Base-by-base conservation (phyloP, 2,888 invertebrate species). In the Magallana nippona region DNA sequence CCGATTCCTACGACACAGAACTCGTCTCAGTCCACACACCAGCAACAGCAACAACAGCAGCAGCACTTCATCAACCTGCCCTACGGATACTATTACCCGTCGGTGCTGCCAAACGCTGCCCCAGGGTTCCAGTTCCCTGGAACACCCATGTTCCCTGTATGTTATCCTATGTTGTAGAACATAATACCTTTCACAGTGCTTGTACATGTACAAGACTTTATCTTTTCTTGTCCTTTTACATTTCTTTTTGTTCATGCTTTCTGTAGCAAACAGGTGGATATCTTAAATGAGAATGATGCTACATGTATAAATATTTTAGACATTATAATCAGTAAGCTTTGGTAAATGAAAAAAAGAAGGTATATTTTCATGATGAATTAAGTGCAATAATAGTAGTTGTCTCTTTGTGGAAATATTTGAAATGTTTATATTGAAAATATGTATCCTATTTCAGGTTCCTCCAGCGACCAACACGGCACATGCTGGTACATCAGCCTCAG, bases 1-100 rank as follows among this genome's bases (percentile, higher is more conserved):
- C 97, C 97, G 79, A 97, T 97, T 89, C 96, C 96, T 84, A 96
- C 96, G 89, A 96, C 96, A 89, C 93, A 93, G 82, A 92, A 92
- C 81, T 91, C 91, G 19, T 91, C 95, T 57, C 96, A 96, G 90
- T 95, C 89, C 17, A 88, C 95, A 27, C 89, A 89, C 56, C 96
- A 96, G 91, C 96, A 96, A 88, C 95, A 27, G 27, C 95, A 81
- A 27, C 89, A 90, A 32, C 96, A 96, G 92, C 96, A 96, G 88
- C 95, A 96, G 5, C 95, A 96, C 93, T 95, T 96, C 91, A 92
- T 93, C 79, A 96, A 96, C 79, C 94, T 96, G 85, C 96, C 96
- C 0, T 96, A 96, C 93, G 96, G 96, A 86, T 97, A 97, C 95
- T 97, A 96, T 86, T 94, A 94, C 92, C 96, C 96, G 71, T 96